Base-by-base conservation (phyloP, 2,113 vertebrate species). In the Caloenas nicobarica region DNA sequence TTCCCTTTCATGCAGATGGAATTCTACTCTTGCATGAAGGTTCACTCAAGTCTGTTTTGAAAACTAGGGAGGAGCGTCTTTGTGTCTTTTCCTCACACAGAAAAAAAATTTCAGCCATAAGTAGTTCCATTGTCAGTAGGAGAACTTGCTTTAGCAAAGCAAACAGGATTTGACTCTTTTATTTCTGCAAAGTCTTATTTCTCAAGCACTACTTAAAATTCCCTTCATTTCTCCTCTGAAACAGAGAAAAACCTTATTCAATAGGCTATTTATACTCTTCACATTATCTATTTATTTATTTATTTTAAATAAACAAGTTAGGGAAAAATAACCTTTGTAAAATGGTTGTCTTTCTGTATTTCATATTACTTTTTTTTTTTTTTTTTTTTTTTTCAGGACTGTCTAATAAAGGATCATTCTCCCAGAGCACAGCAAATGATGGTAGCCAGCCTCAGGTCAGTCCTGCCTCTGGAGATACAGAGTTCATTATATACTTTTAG, bases 151-250 rank as follows among this genome's bases (percentile, higher is more conserved):
- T 84, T 17, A 87, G 31, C 66, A 85, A 94, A 72, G 29, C 22
- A 77, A 88, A 58, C 15, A 62, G 11, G 15, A 69, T 92, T 81
- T 82, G 5, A 4, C 4, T 79, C 8, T 89, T 78, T 51, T 72
- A 64, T 72, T 87, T 93, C 40, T 83, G 36, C 54, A 33, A 72
- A 65, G 33, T 15, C 25, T 76, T 76, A 54, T 89, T 93, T 86
- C 65, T 89, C 72, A 69, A 50, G 13, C 5, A 36, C 8, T 60
- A 7, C 17, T 92, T 79, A 50, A 85, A 86, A 85, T 77, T 73
- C 19, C 7, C 19, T 79, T 81, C 1, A 38, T 61, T 89, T 72
- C 46, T 60, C 14, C 14, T 5, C 22, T 72, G 9, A 13, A 80
- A 11, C 13, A 51, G 8, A 70, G 14, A 58, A 96, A 73, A 85